Conservation (phyloP, 1,140 invertebrate species). For the Anastatus disparis region DNA sequence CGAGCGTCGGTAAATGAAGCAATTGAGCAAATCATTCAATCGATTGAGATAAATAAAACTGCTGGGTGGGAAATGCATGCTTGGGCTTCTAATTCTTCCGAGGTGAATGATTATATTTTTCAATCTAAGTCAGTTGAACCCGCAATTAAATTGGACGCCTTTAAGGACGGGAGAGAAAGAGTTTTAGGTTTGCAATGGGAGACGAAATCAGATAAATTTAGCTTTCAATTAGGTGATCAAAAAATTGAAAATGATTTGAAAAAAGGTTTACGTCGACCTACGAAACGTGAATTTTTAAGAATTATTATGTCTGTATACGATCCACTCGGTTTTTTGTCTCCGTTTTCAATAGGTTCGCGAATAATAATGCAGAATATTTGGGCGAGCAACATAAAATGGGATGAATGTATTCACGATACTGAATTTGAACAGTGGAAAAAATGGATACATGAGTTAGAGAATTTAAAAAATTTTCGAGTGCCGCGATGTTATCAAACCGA, state of each 20-base stretch:
- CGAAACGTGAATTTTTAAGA: constrained; percentile 37
- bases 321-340: constrained; percentile 54
- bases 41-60: neutral
- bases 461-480: neutral
- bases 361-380: constrained; percentile 58
- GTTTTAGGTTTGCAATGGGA: neutral
- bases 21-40: neutral
- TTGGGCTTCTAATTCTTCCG: neutral
- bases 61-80: neutral
- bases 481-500: neutral
- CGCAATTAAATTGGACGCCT: neutral
- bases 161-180: neutral
- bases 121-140: too few relatives aligned
- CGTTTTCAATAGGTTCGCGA: constrained; percentile 53
- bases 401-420: constrained; percentile 6
- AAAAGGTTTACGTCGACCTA: neutral
- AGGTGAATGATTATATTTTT: neutral
- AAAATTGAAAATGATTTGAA: too few relatives aligned
- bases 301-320: constrained; percentile 54
- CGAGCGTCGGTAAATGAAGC: neutral
- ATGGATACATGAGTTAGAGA: neutral
- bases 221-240: neutral
- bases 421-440: constrained; percentile 15
- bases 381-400: constrained; percentile 31
- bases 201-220: neutral